Evolutionary conservation across 2,888 invertebrate genomes (phyloP).

Genomic region (Pollenia angustigena): DNA sequence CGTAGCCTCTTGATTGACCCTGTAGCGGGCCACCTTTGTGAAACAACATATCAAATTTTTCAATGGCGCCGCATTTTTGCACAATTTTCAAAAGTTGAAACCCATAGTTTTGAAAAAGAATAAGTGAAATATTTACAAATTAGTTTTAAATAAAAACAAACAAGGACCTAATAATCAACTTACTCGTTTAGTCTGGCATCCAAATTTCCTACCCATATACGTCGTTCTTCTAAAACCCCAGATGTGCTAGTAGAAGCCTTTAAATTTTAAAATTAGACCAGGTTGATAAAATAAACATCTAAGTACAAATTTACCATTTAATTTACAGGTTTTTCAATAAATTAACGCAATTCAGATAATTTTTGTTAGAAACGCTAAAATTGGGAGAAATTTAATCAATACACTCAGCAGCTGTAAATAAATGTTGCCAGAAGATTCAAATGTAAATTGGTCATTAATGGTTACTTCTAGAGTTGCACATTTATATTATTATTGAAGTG

Average conservation of each 20-base stretch:
- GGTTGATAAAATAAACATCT: neutral
- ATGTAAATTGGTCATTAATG: too few species aligned
- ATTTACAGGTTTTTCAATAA: neutral
- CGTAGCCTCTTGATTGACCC: constrained; percentile 96
- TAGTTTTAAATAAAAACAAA: constrained; percentile 59
- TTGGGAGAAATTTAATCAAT: constrained; percentile 13
- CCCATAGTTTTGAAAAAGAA: constrained; percentile 87
- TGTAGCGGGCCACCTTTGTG: constrained; percentile 95
- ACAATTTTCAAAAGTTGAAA: constrained; percentile 98
- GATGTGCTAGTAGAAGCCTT: constrained; percentile 61
- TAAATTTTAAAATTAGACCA: neutral
- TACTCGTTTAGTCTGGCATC: constrained; percentile 97
- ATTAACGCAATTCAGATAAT: neutral
- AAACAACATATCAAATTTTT: constrained; percentile 98
- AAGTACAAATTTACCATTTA: neutral
- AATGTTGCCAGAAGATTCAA: neutral
- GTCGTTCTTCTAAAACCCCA: constrained; percentile 80
- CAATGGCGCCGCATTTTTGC: constrained; percentile 96
- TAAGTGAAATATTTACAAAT: constrained; percentile 75
- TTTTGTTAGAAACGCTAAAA: neutral
- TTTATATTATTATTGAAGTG: too few species aligned
- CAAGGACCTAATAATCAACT: constrained; percentile 83
- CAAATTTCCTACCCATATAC: constrained; percentile 95
- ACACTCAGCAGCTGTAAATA: constrained; percentile 5
- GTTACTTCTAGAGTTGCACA: too few species aligned